Evolutionary conservation across 2,113 vertebrate genomes (phyloP), one percentile per base, ranked within the genome.

Genomic region (Lepidothrix coronata): DNA sequence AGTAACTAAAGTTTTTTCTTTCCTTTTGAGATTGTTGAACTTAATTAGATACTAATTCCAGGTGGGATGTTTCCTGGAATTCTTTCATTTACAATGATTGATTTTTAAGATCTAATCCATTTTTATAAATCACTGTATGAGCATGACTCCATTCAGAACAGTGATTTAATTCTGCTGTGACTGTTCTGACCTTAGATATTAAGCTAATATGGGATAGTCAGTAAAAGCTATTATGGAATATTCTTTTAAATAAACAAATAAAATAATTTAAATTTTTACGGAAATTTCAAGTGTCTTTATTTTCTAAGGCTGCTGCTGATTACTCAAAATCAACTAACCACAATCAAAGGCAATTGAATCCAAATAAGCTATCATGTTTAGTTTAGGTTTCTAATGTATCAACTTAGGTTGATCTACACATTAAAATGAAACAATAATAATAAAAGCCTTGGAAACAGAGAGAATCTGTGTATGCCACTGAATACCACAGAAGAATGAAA

Each of bases 41-140:
- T 92, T 94, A 96, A 96, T 96, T 96, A 93, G 78, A 92, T 96
- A 97, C 94, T 81, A 91, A 91, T 93, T 96, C 93, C 96, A 93
- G 88, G 91, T 97, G 93, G 92, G 63, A 91, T 82, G 65, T 73
- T 85, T 83, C 71, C 58, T 97, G 87, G 95, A 89, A 91, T 96
- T 92, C 93, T 96, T 97, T 95, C 83, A 95, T 95, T 95, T 93
- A 33, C 74, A 72, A 82, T 95, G 92, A 96, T 96, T 95, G 89
- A 95, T 96, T 89, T 93, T 96, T 86, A 92, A 90, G 91, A 80
- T 86, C 74, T 86, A 80, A 96, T 92, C 65, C 1, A 0, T 71
- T 92, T 94, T 94, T 94, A 95, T 96, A 96, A 95, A 97, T 97
- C 94, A 96, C 54, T 92, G 54, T 35, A 83, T 63, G 75, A 92